Percentiles rank a stretch among this genome's conserved stretches.
Evolutionary conservation across 2,888 invertebrate species (phyloP).

Genomic region (Hesperia comma): DNA sequence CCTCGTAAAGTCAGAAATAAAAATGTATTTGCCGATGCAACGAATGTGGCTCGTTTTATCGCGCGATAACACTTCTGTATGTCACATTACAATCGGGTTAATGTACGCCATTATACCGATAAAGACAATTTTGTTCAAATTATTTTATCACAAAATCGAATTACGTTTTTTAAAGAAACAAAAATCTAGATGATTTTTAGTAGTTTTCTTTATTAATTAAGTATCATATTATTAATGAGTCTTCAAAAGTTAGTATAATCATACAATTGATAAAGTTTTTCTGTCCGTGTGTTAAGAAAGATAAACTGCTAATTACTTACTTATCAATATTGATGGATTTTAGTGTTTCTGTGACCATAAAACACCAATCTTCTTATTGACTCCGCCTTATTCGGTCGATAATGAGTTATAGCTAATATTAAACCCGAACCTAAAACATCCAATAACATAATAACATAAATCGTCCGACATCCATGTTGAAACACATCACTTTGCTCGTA

Average conservation of each 20-base stretch:
- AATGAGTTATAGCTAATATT: background rate
- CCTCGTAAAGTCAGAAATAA: slow-evolving; percentile 30
- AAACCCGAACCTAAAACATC: background rate
- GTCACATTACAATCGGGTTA: slow-evolving; percentile 45
- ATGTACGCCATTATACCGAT: slow-evolving; percentile 41
- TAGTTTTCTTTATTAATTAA: too few species aligned
- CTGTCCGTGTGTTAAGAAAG: too few species aligned
- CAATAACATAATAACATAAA: background rate
- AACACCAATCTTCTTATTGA: too few species aligned
- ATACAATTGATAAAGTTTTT: too few species aligned
- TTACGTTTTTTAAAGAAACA: too few species aligned
- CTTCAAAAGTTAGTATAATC: too few species aligned
- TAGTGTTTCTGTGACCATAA: too few species aligned
- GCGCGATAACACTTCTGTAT: slow-evolving; percentile 48
- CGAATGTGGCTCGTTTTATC: slow-evolving; percentile 43
- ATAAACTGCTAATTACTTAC: too few species aligned
- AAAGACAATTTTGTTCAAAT: background rate
- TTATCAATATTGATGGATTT: too few species aligned
- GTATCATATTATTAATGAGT: too few species aligned
- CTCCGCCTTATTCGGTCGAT: background rate
- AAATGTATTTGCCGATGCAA: slow-evolving; percentile 32
- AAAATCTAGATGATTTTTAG: too few species aligned
- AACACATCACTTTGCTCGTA: slow-evolving; percentile 7
- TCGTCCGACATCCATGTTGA: background rate
- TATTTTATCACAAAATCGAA: background rate